These are phyloP conservation scores for Calyptommatus sinebrachiatus DNA, from an alignment of 2,113 vertebrate species.

Conservation along the genomic window DNA sequence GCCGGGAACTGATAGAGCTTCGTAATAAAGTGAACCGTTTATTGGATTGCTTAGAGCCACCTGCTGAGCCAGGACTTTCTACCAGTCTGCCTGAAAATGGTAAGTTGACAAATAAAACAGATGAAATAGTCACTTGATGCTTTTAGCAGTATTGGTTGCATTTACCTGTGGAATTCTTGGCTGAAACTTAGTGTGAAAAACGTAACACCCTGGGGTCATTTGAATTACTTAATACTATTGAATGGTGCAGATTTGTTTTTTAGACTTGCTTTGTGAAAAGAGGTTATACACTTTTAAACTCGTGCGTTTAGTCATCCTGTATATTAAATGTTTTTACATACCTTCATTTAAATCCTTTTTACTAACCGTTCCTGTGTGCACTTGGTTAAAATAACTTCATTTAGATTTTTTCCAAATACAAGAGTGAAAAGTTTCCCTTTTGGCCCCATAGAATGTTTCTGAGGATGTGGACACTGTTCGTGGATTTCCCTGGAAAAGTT, in stretches of 20 bases:
- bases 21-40: constrained; percentile 97
- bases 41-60: constrained; percentile 92
- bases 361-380: background rate
- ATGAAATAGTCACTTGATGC: background rate
- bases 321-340: background rate
- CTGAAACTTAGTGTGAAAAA: background rate
- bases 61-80: constrained; percentile 84
- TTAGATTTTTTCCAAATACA: no score
- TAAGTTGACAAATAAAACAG: constrained; percentile 56
- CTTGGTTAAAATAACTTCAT: background rate
- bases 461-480: background rate
- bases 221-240: background rate
- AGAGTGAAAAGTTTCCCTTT: background rate
- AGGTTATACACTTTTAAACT: background rate
- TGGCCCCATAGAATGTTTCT: background rate
- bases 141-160: background rate
- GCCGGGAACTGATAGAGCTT: constrained; percentile 94
- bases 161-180: background rate
- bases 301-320: background rate
- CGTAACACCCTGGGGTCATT: background rate
- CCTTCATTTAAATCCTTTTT: background rate
- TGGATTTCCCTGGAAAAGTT: background rate
- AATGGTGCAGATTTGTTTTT: no score
- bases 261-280: no score
- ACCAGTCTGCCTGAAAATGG: constrained; percentile 82